Evolutionary conservation across 1,140 invertebrate species (phyloP).

Genomic region (Drosophila elegans): DNA sequence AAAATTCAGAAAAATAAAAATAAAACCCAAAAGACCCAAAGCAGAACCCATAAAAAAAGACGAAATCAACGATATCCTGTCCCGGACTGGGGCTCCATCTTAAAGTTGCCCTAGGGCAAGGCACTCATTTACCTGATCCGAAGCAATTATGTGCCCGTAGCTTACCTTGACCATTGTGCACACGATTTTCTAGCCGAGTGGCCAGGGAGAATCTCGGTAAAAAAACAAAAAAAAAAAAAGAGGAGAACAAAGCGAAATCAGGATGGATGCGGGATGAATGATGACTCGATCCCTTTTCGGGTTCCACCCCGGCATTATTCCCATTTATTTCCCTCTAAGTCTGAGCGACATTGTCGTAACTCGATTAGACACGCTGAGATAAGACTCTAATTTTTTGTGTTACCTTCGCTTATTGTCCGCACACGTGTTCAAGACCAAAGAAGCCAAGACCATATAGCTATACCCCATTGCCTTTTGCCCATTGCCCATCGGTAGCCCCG

Average conservation of each 20-base stretch:
- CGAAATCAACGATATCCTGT: constrained; percentile 70
- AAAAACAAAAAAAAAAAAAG: neutral
- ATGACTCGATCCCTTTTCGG: constrained; percentile 67
- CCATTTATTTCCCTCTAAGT: constrained; percentile 36
- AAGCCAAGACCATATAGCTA: constrained; percentile 2
- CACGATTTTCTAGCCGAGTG: constrained; percentile 69
- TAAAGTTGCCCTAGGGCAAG: constrained; percentile 62
- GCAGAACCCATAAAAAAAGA: constrained; percentile 34
- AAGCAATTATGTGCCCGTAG: constrained; percentile 68
- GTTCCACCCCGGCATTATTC: constrained; percentile 13
- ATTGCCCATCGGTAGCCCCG: constrained; percentile 44
- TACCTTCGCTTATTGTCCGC: constrained; percentile 75
- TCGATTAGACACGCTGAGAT: constrained; percentile 77
- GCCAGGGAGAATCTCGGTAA: constrained; percentile 17
- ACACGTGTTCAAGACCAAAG: constrained; percentile 73
- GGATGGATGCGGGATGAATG: constrained; percentile 47
- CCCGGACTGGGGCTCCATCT: constrained; percentile 39
- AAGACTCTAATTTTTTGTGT: constrained; percentile 77
- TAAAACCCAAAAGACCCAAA: constrained; percentile 11
- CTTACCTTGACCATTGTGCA: constrained; percentile 67
- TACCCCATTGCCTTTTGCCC: neutral
- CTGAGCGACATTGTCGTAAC: constrained; percentile 79
- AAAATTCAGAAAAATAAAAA: constrained; percentile 3
- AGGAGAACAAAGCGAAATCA: constrained; percentile 13
- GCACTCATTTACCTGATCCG: constrained; percentile 73